Evolutionary conservation across 2,888 invertebrate genomes (phyloP).

Genomic region (Marronus borbonicus): DNA sequence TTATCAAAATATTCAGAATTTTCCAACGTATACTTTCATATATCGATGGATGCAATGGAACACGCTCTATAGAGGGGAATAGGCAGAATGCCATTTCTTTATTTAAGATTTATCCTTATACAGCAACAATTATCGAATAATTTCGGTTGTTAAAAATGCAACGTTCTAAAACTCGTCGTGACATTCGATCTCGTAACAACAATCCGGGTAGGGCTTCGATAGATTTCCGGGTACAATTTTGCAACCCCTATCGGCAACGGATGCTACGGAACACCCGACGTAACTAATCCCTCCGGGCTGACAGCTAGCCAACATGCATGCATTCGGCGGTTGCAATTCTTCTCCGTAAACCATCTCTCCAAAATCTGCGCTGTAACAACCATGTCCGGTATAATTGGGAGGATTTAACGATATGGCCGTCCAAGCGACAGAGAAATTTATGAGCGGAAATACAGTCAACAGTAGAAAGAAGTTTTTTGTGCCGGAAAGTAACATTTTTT

Average conservation of each 20-base stretch:
- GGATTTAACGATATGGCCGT: background rate
- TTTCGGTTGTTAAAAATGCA: too few relatives aligned
- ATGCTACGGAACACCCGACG: background rate
- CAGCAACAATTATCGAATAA: too few relatives aligned
- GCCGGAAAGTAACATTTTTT: background rate
- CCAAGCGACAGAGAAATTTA: background rate
- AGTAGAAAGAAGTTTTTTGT: background rate
- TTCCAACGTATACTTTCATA: too few relatives aligned
- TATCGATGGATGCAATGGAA: too few relatives aligned
- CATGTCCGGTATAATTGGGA: background rate
- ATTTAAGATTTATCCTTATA: too few relatives aligned
- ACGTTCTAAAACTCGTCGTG: background rate
- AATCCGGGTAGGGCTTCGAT: constrained; percentile 20
- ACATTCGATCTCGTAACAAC: constrained; percentile 32
- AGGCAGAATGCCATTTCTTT: too few relatives aligned
- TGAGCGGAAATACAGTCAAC: background rate
- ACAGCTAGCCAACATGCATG: constrained; percentile 7
- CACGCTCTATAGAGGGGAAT: too few relatives aligned
- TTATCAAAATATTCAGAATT: too few relatives aligned
- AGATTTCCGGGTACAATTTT: constrained; percentile 7
- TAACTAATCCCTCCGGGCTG: background rate
- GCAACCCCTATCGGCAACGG: background rate
- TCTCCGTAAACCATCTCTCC: constrained; percentile 14
- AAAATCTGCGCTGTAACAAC: constrained; percentile 25
- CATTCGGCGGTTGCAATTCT: background rate